phyloP scores from a whole-genome alignment of 2,113 vertebrate genomes.

The Chloroceryle aenea region DNA sequence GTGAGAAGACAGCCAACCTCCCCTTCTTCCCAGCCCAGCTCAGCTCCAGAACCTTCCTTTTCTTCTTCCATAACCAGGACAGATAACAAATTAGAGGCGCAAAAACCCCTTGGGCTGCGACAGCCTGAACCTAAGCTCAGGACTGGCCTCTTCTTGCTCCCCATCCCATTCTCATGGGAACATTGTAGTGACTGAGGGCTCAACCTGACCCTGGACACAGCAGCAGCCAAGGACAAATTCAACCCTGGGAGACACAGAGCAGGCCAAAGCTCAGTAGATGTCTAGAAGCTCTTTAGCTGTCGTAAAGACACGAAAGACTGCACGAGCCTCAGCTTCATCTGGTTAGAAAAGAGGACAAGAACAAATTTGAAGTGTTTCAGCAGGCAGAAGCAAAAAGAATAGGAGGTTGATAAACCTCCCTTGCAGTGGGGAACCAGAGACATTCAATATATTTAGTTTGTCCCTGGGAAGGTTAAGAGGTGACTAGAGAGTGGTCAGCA shows the following conservation, averaged over 20 bases:
- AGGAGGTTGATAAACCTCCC: not conserved
- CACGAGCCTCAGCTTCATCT: not conserved
- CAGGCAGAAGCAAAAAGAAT: not conserved
- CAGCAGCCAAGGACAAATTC: not conserved
- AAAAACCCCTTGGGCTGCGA: fast-evolving
- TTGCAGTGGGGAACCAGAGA: not conserved
- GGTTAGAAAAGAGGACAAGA: not conserved
- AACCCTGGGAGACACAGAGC: not conserved
- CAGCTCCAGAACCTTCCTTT: not conserved
- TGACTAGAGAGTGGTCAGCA: not conserved
- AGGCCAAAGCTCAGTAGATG: not conserved
- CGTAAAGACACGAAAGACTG: not conserved
- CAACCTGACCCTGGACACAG: not conserved
- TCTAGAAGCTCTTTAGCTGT: not conserved
- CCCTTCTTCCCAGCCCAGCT: not conserved
- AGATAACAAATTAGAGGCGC: not conserved
- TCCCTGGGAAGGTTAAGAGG: not conserved
- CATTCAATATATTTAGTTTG: not conserved
- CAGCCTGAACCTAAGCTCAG: not conserved
- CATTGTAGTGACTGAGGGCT: not conserved
- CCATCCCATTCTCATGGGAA: not conserved
- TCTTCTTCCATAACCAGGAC: not conserved
- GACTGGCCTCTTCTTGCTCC: not conserved
- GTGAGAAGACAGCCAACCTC: not conserved
- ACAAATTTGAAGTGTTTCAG: not conserved